Percentiles rank a stretch among this genome's conserved stretches.
Evolutionary conservation across 2,797 vertebrate species (phyloP).

Genomic region (Epinephelus coioides): DNA sequence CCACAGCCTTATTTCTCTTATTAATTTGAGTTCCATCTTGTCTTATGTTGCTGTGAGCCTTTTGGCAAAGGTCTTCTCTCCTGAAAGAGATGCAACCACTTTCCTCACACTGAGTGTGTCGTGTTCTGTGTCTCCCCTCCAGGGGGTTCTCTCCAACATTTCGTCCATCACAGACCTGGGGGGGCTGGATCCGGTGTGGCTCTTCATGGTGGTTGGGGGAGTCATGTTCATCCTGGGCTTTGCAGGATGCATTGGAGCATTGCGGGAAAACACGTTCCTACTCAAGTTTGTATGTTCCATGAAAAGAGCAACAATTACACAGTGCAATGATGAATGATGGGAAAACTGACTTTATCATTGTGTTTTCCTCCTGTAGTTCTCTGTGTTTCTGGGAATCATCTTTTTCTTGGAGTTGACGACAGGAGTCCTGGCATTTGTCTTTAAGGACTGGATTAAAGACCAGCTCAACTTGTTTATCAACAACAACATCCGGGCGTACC

Average conservation of each 20-base stretch:
- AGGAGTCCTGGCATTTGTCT: conserved; percentile 96
- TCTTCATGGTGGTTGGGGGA: conserved; percentile 96
- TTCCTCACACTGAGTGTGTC: not conserved
- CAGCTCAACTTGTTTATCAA: conserved; percentile 99
- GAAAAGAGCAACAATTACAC: accelerated
- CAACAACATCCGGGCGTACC: conserved; percentile 97
- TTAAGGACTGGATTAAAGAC: conserved; percentile 99
- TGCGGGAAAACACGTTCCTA: conserved; percentile 96
- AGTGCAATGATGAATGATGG: accelerated
- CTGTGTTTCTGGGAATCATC: conserved; percentile 97
- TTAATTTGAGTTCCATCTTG: not conserved
- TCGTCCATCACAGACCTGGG: conserved; percentile 98
- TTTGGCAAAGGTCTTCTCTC: not conserved
- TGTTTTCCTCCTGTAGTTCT: conserved; percentile 87
- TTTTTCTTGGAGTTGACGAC: conserved; percentile 98
- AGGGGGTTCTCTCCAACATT: conserved; percentile 98
- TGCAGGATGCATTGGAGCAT: conserved; percentile 96
- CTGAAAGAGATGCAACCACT: not conserved
- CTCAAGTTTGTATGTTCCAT: conserved; percentile 95
- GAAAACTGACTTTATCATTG: accelerated
- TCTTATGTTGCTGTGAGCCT: not conserved
- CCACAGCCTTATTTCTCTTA: not conserved
- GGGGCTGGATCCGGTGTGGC: conserved; percentile 97
- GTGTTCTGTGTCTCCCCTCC: conserved; percentile 36
- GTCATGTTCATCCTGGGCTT: conserved; percentile 99